Evolutionary conservation across 2,113 vertebrate genomes (phyloP).

Genomic region (Tinamus guttatus): DNA sequence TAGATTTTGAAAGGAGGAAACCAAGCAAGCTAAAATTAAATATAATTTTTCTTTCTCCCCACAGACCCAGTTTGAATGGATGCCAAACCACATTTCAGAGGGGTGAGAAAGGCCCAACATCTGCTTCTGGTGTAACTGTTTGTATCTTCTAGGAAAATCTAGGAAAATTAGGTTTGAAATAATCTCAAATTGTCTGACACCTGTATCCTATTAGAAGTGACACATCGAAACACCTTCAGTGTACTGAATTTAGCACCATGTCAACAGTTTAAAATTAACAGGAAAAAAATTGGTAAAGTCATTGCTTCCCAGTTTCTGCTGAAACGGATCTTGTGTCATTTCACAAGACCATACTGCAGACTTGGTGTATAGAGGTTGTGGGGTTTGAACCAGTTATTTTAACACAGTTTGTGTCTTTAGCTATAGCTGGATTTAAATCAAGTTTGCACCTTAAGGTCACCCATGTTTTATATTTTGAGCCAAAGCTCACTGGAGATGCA

Average conservation of each 20-base stretch:
- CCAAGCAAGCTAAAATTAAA: conserved; percentile 62
- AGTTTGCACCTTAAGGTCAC: neutral
- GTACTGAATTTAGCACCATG: conserved; percentile 57
- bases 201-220: conserved; percentile 76
- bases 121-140: conserved; percentile 71
- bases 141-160: conserved; percentile 51
- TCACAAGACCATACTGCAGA: neutral
- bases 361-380: neutral
- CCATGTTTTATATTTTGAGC: neutral
- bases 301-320: conserved; percentile 41
- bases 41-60: conserved; percentile 60
- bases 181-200: conserved; percentile 68
- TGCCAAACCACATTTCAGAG: conserved; percentile 65
- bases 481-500: neutral
- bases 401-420: neutral
- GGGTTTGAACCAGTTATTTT: neutral
- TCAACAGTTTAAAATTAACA: conserved; percentile 63
- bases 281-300: conserved; percentile 20
- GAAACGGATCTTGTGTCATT: neutral
- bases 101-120: conserved; percentile 62
- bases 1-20: conserved; percentile 54
- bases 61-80: conserved; percentile 22
- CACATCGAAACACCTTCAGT: conserved; percentile 71
- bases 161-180: conserved; percentile 75
- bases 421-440: neutral